Base-by-base conservation (phyloP, 2,113 vertebrate species). In the Takifugu bimaculatus region DNA sequence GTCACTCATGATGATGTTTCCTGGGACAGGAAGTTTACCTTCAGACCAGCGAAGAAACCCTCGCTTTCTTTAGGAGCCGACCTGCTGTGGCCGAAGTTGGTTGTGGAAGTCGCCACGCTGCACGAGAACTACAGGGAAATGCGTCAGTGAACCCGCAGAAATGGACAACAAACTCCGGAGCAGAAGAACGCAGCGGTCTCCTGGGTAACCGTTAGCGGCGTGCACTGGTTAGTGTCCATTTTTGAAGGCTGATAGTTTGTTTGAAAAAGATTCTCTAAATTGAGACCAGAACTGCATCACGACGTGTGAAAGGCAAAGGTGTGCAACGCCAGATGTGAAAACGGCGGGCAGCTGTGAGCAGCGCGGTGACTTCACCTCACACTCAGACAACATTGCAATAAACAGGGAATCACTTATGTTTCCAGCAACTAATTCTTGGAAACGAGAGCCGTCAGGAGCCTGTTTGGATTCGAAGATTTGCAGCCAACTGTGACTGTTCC, bases 21-120 rank as follows among this genome's bases (percentile, higher is more conserved):
- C 44, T 2, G 44, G 44, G 12, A 14, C 14, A 45, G 14, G 5
- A 45, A 45, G 35, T 54, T 81, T 89, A 93, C 93, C 90, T 94
- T 92, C 65, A 95, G 85, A 60, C 93, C 90, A 0, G 88, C 88
- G n/a, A 89, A 95, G 88, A 96, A 94, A 52, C 85, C 85, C 69
- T 89, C 72, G 48, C 91, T 95, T 58, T 94, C 91, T 57, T 81
- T 89, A 10, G 89, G 72, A 27, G 82, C 5, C 0, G 88, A 91
- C 71, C 84, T 87, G 62, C 79, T 78, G 77, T 80, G 80, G 82
- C 81, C 73, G 79, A 69, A 57, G 72, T 87, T 91, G 58, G 56
- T 81, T 15, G 50, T 72, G 77, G 94, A 92, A 12, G 87, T 81
- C 0, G 90, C 89, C 54, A 92, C 88, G 0, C 88, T 91, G 71